Percentiles rank a stretch among this genome's conserved stretches.
phyloP scores from a whole-genome alignment of 2,113 vertebrate species.

The Balaeniceps rex region DNA sequence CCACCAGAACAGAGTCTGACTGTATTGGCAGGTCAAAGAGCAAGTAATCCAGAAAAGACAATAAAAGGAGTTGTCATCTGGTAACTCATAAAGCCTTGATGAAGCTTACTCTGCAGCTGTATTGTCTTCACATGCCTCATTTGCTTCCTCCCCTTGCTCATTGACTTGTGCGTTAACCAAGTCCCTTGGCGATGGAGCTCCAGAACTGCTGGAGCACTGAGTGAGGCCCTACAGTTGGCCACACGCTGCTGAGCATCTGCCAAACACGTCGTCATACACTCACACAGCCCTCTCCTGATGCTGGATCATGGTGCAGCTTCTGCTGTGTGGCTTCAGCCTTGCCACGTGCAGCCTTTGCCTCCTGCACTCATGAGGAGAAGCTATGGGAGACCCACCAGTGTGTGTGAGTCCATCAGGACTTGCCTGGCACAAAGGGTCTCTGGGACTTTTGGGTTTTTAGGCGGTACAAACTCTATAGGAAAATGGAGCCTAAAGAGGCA shows the following conservation, averaged over 20 bases:
- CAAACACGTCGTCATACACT: not conserved
- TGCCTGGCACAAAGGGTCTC: not conserved
- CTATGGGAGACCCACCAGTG: not conserved
- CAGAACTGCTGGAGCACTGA: not conserved
- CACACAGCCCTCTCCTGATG: too few relatives aligned
- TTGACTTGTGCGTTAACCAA: not conserved
- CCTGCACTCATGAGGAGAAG: not conserved
- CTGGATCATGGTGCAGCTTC: not conserved
- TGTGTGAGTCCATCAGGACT: not conserved
- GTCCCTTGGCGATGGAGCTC: not conserved
- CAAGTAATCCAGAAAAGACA: not conserved
- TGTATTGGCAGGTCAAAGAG: not conserved
- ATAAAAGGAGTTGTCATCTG: not conserved
- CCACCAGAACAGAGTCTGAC: not conserved
- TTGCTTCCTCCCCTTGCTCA: not conserved
- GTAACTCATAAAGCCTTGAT: not conserved
- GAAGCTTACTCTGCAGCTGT: not conserved
- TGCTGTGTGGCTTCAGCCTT: not conserved
- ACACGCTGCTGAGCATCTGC: not conserved
- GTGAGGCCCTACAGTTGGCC: not conserved
- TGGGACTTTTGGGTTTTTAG: not conserved
- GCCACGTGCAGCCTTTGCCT: not conserved
- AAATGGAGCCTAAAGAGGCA: not conserved
- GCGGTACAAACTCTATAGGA: not conserved
- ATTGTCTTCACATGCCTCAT: not conserved